phyloP scores from a whole-genome alignment of 1,140 invertebrate genomes.

The Nasonia longicornis region DNA sequence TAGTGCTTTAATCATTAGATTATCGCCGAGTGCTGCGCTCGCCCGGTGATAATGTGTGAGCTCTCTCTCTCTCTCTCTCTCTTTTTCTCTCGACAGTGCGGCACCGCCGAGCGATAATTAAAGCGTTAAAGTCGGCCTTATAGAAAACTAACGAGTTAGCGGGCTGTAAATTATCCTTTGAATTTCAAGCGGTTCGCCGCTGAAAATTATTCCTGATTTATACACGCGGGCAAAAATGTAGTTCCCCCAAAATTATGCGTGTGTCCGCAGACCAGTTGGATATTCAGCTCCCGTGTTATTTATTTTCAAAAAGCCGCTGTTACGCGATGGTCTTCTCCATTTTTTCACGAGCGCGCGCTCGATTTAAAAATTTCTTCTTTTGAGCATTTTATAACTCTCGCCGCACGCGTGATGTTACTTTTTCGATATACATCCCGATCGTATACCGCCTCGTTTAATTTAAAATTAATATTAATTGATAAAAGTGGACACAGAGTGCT shows the following conservation, averaged over 20 bases:
- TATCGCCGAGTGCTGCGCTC: conserved; percentile 7
- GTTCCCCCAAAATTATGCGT: background rate
- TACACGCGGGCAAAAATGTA: background rate
- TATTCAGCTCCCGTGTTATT: too few species aligned
- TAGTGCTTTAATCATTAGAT: conserved; percentile 18
- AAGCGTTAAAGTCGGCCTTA: conserved; percentile 12
- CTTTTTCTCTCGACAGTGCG: too few species aligned
- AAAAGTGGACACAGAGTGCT: background rate
- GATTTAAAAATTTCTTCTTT: too few species aligned
- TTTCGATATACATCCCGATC: background rate
- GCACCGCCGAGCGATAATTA: conserved; percentile 14
- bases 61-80: background rate
- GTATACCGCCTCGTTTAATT: background rate
- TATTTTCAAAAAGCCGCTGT: too few species aligned
- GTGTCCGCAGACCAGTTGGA: too few species aligned
- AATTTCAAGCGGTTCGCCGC: background rate
- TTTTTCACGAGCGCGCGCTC: too few species aligned
- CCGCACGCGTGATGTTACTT: background rate
- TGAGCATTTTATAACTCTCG: too few species aligned
- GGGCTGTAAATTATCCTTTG: conserved; percentile 29
- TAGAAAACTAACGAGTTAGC: background rate
- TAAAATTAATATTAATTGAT: background rate
- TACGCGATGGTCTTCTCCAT: too few species aligned
- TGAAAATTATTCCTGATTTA: background rate
- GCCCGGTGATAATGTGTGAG: background rate